Base-by-base conservation (phyloP, 2,797 vertebrate species). In the Betta splendens region DNA sequence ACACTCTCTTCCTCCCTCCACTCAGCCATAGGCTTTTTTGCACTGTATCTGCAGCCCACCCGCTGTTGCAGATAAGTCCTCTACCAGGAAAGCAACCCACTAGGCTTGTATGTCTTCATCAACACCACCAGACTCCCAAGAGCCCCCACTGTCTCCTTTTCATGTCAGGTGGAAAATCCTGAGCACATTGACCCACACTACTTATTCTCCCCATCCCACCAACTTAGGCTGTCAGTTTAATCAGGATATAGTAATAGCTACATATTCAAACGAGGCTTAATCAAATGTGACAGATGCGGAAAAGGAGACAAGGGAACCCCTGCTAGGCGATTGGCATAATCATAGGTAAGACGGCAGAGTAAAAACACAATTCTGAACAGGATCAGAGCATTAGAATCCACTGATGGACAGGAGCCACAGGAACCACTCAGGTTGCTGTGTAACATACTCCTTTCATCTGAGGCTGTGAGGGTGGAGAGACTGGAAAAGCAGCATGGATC, bases 361-460 rank as follows among this genome's bases (percentile, higher is more conserved):
- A 42, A 69, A 66, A 67, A 62, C 38, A 9, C 55, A 75, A 80
- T 82, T 72, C 74, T 53, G 58, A 68, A 15, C 42, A 42, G 49
- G 55, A 81, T 78, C 64, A 48, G 65, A 71, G 48, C 26, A 47
- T 45, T 44, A 40, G 31, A 32, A 55, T 23, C 40, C 18, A 32
- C 52, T 72, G 68, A 83, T 74, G 62, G 66, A 61, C 46, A 21
- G 40, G 31, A 70, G 57, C 67, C 48, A 64, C 53, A 12, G 56
- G 51, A 74, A 48, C 37, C 40, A 52, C 48, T 49, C 45, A 33
- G 49, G 38, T 31, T 29, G 23, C 50, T 43, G 36, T 2, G 13
- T 25, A 62, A 20, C 50, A 53, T 52, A 42, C 17, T 56, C 35
- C 58, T 60, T 64, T 73, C 28, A 69, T 72, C 67, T 56, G 55